A percentile compares a stretch with the other conserved stretches of the same genome.
Evolutionary conservation across 2,113 vertebrate species (phyloP).

Genomic region (Urocynchramus pylzowi): DNA sequence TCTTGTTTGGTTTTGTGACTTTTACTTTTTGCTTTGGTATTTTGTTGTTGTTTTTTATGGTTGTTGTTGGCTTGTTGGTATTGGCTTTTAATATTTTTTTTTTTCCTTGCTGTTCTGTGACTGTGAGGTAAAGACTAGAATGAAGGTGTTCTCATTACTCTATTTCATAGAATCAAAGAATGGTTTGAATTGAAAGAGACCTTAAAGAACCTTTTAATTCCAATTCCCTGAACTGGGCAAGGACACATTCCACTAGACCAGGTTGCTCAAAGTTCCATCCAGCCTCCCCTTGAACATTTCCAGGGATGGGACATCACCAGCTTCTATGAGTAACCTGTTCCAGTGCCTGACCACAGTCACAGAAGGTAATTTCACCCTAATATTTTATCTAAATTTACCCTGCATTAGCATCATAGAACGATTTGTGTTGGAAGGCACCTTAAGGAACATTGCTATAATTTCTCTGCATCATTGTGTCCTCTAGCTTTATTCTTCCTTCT

Average conservation of each 20-base stretch:
- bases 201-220: not conserved
- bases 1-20: not conserved
- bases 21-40: not conserved
- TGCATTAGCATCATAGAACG: not conserved
- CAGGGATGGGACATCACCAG: too few species aligned
- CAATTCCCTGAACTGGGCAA: fast-evolving
- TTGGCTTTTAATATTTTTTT: not conserved
- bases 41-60: not conserved
- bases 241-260: not conserved
- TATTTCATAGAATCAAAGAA: not conserved
- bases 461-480: not conserved
- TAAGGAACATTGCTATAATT: not conserved
- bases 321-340: not conserved
- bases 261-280: not conserved
- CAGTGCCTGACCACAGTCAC: not conserved
- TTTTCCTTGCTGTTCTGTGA: not conserved
- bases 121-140: not conserved
- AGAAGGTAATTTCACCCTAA: not conserved
- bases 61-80: not conserved
- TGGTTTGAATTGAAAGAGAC: not conserved
- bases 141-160: not conserved
- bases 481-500: not conserved
- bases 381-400: not conserved
- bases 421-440: not conserved
- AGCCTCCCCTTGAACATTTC: not conserved